phyloP scores from a whole-genome alignment of 2,888 invertebrate species.

The Hedychridium roseum region DNA sequence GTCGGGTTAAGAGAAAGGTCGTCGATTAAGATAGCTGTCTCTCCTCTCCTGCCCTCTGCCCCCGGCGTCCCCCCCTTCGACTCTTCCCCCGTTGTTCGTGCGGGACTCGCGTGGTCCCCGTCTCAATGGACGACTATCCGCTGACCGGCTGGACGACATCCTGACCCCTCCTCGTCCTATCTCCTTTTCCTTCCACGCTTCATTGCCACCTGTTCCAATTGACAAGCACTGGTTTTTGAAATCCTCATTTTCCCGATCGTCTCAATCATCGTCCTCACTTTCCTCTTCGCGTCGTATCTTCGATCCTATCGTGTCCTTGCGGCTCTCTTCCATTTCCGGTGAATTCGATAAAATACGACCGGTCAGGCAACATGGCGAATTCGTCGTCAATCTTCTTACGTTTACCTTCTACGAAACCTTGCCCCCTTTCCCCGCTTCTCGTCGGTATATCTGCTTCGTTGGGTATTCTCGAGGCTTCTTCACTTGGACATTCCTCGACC shows the following conservation, averaged over 20 bases:
- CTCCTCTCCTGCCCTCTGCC: constrained; percentile 9
- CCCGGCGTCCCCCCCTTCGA: constrained; percentile 14
- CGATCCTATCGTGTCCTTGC: not conserved
- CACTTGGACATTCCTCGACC: too few species aligned
- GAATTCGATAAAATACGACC: not conserved
- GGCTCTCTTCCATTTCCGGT: not conserved
- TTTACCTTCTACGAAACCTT: not conserved
- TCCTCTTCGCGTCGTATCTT: not conserved
- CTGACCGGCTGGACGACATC: constrained; percentile 22
- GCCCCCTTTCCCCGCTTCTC: not conserved
- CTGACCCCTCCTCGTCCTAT: constrained; percentile 2
- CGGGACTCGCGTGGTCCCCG: constrained; percentile 20
- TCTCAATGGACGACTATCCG: constrained; percentile 27
- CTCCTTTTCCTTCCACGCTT: too few species aligned
- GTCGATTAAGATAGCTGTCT: constrained; percentile 56
- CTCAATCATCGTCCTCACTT: too few species aligned
- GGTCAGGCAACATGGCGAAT: not conserved
- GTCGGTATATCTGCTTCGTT: too few species aligned
- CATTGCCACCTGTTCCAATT: too few species aligned
- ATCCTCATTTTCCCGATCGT: too few species aligned
- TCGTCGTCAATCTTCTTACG: not conserved
- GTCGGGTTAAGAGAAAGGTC: constrained; percentile 53
- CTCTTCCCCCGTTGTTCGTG: too few species aligned
- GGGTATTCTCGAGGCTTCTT: too few species aligned
- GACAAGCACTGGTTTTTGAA: too few species aligned